phyloP scores from a whole-genome alignment of 2,888 invertebrate genomes.

The Steinernema scapterisci region DNA sequence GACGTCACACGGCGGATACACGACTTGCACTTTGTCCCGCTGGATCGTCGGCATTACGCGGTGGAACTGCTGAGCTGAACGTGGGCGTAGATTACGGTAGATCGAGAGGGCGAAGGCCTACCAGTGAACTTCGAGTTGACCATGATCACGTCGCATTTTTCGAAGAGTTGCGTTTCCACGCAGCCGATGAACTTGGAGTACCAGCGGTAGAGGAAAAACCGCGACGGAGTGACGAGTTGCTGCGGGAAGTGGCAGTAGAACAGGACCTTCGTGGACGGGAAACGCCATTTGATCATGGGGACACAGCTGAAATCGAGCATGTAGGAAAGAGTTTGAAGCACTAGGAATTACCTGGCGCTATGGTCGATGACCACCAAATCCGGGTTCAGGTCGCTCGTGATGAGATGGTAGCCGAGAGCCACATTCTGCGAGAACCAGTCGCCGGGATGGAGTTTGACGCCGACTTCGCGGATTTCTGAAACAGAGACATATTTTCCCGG shows the following conservation, averaged over 20 bases:
- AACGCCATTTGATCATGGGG: slow-evolving; percentile 66
- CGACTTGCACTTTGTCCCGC: slow-evolving; percentile 60
- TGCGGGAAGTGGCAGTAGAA: slow-evolving; percentile 67
- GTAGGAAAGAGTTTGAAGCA: background rate
- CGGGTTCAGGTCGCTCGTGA: slow-evolving; percentile 57
- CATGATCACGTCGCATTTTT: slow-evolving; percentile 70
- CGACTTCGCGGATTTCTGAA: slow-evolving; percentile 61
- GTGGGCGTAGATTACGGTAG: background rate
- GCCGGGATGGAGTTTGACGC: slow-evolving; percentile 62
- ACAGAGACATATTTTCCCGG: too few relatives aligned
- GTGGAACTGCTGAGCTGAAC: slow-evolving; percentile 54
- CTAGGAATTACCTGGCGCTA: slow-evolving; percentile 63
- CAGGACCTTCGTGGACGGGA: slow-evolving; percentile 60
- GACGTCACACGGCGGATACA: slow-evolving; percentile 66
- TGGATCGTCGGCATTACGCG: slow-evolving; percentile 64
- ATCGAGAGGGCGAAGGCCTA: slow-evolving; percentile 42
- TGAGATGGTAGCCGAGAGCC: slow-evolving; percentile 62
- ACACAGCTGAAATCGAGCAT: slow-evolving; percentile 55
- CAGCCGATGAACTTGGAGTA: slow-evolving; percentile 63
- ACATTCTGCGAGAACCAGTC: slow-evolving; percentile 67
- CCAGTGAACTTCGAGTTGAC: slow-evolving; percentile 72
- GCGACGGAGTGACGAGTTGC: slow-evolving; percentile 64
- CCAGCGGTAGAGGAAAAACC: slow-evolving; percentile 67
- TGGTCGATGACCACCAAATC: slow-evolving; percentile 66
- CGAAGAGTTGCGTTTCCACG: slow-evolving; percentile 69